Percentiles rank a stretch among this genome's conserved stretches.
Conservation (phyloP, 2,113 vertebrate genomes). For the Geococcyx californianus region DNA sequence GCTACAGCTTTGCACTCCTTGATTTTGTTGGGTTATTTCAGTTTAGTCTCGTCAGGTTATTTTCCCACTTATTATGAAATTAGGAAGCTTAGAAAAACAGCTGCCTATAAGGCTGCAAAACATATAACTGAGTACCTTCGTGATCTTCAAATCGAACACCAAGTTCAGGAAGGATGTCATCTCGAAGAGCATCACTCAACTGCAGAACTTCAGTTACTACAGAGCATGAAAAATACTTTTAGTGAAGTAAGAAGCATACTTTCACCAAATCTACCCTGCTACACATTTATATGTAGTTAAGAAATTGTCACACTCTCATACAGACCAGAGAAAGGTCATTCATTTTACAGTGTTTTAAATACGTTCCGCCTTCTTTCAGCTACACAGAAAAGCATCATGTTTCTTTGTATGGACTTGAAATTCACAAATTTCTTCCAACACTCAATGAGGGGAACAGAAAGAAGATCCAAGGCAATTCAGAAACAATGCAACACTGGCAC, state of each 20-base stretch:
- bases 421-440: neutral
- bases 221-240: neutral
- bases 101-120: neutral
- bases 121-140: slow-evolving; percentile 81
- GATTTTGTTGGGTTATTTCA: neutral
- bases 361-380: neutral
- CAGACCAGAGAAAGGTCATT: neutral
- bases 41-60: neutral
- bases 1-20: neutral
- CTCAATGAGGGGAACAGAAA: neutral
- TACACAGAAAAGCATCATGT: neutral
- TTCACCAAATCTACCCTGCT: neutral
- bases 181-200: slow-evolving; percentile 87
- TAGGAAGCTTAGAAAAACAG: neutral
- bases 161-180: slow-evolving; percentile 89
- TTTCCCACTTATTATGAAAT: neutral
- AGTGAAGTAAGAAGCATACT: neutral
- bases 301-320: neutral
- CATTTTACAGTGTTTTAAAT: neutral
- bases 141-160: slow-evolving; percentile 96
- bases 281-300: neutral
- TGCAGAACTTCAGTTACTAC: slow-evolving; percentile 87
- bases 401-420: neutral
- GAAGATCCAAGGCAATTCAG: neutral
- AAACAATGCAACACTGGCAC: neutral